phyloP scores from a whole-genome alignment of 2,888 invertebrate genomes.

The Mimumesa dahlbomi region DNA sequence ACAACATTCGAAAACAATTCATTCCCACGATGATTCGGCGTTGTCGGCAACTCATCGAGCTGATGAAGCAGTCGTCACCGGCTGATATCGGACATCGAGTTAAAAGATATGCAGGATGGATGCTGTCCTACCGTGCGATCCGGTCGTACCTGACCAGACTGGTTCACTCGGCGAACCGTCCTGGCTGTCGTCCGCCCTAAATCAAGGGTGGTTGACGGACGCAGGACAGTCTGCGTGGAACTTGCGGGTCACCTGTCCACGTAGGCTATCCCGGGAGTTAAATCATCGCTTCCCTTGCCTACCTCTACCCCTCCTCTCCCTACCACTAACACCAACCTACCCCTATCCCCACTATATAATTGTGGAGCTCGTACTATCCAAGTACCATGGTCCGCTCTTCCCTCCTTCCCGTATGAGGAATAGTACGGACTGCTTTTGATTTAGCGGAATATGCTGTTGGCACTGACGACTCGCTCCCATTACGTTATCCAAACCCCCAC shows the following conservation, averaged over 20 bases:
- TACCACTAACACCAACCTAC: neutral
- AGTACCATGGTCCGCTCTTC: constrained; percentile 43
- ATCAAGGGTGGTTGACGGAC: constrained; percentile 64
- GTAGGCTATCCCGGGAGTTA: constrained; percentile 59
- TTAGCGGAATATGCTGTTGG: constrained; percentile 77
- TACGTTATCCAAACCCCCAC: constrained; percentile 24
- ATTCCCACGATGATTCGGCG: constrained; percentile 47
- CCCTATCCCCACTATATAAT: constrained; percentile 17
- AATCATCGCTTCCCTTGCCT: constrained; percentile 53
- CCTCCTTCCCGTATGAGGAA: constrained; percentile 63
- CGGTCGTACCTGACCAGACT: constrained; percentile 40
- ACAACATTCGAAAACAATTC: too few relatives aligned
- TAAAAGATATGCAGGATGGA: constrained; percentile 57
- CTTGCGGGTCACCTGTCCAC: constrained; percentile 68
- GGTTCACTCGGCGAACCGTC: constrained; percentile 38
- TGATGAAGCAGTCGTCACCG: constrained; percentile 49
- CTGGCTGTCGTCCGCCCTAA: constrained; percentile 53
- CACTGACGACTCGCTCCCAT: constrained; percentile 76
- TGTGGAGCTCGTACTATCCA: constrained; percentile 21
- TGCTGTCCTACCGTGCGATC: constrained; percentile 38
- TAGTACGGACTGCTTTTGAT: constrained; percentile 75
- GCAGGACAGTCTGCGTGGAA: constrained; percentile 65
- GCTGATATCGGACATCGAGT: constrained; percentile 42
- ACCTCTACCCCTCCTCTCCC: constrained; percentile 8
- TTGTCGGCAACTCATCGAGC: constrained; percentile 56